These are phyloP conservation scores for Cylloceria caligata DNA, from an alignment of 2,888 invertebrate species.

Conservation along the genomic window DNA sequence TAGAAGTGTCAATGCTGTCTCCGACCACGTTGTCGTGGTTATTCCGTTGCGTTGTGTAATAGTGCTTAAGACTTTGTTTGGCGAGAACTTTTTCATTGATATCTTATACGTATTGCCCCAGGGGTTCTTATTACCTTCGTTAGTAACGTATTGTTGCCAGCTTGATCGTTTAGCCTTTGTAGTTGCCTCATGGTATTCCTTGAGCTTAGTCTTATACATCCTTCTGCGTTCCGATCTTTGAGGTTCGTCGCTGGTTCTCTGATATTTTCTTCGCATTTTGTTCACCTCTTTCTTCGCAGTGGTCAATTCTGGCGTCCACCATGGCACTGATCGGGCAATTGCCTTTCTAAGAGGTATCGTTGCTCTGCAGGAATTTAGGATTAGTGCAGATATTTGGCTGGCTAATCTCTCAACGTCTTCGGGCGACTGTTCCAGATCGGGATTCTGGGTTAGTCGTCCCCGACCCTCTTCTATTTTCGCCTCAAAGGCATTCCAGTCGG, in stretches of 20 bases:
- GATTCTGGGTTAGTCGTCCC: too few relatives aligned
- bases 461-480: too few relatives aligned
- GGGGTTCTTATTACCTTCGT: conserved; percentile 9
- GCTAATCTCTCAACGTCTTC: neutral
- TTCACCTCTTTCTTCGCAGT: neutral
- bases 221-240: neutral
- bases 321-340: neutral
- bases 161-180: neutral
- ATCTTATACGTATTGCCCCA: conserved; percentile 15
- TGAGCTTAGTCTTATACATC: neutral
- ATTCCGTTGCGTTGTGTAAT: neutral
- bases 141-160: neutral
- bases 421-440: too few relatives aligned
- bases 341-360: neutral
- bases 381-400: neutral
- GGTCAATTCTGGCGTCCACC: neutral
- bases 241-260: neutral
- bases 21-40: neutral
- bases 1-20: neutral
- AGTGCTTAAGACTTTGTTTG: neutral
- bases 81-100: neutral
- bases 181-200: neutral
- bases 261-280: neutral
- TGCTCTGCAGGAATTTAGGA: neutral
- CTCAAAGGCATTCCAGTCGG: neutral